Conservation (phyloP, 2,113 vertebrate genomes). For the Ceyx cyanopectus region DNA sequence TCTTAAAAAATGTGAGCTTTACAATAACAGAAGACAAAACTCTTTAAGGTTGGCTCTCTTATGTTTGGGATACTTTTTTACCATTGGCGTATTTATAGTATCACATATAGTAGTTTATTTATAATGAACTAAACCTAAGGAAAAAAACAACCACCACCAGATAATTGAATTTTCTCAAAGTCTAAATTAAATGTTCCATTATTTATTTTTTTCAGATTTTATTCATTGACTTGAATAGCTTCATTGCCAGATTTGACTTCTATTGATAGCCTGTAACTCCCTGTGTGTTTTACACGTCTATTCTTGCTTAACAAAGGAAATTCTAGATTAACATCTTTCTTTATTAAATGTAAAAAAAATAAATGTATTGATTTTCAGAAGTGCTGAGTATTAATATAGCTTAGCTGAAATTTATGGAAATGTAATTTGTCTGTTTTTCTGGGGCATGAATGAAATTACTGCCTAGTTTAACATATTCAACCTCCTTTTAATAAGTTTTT, state of each 20-base stretch:
- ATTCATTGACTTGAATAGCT: neutral
- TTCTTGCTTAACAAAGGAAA: neutral
- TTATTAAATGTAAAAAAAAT: neutral
- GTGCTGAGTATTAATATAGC: neutral
- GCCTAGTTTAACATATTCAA: neutral
- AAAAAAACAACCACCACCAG: neutral
- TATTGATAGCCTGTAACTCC: neutral
- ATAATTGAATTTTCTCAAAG: neutral
- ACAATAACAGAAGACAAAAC: neutral
- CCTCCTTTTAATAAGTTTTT: neutral
- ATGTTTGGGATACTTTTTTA: neutral
- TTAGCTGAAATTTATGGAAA: neutral
- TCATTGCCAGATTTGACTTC: neutral
- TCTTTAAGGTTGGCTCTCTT: neutral
- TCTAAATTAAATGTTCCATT: neutral
- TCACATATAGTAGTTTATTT: neutral
- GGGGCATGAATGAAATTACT: neutral
- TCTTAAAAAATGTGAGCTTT: neutral
- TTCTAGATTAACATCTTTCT: neutral
- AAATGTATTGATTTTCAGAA: neutral
- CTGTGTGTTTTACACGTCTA: neutral
- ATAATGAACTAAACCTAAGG: neutral
- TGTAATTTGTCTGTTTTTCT: neutral
- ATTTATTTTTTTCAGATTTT: neutral
- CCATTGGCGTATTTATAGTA: neutral